phyloP scores from a whole-genome alignment of 2,797 vertebrate genomes.

The Psittacula derbiana region DNA sequence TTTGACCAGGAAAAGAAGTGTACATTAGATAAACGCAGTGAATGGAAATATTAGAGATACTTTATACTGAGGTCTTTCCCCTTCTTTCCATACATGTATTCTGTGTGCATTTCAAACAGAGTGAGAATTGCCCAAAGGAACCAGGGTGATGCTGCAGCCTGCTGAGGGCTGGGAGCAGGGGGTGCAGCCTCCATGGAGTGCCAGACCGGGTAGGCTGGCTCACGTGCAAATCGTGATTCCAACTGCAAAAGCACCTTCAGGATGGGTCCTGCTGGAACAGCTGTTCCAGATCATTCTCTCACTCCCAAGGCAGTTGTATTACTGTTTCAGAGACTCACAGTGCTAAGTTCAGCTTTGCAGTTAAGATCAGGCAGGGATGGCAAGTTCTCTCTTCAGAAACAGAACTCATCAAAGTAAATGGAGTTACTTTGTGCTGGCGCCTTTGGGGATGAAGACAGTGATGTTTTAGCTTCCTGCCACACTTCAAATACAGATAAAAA shows the following conservation, averaged over 20 bases:
- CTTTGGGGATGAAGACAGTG: not conserved
- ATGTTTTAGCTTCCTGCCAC: not conserved
- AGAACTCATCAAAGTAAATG: not conserved
- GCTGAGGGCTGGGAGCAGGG: not conserved
- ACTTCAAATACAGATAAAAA: not conserved
- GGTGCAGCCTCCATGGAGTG: not conserved
- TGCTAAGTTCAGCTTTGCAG: not conserved
- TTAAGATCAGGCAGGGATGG: not conserved
- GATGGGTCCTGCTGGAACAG: not conserved
- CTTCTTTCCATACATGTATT: conserved; percentile 15
- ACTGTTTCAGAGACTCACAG: not conserved
- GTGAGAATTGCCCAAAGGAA: not conserved
- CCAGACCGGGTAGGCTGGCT: not conserved
- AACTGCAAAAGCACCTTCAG: not conserved
- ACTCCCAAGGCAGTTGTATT: not conserved
- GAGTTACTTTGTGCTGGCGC: not conserved
- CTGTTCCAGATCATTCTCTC: not conserved
- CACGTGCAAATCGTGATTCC: not conserved
- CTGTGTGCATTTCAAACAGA: not conserved
- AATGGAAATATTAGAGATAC: not conserved
- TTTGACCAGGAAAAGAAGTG: not conserved
- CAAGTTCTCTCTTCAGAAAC: not conserved
- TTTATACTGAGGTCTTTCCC: not conserved
- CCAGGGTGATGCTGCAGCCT: not conserved
- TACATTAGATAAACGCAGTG: not conserved